Conservation (phyloP, 2,113 vertebrate genomes). For the Mobula birostris region DNA sequence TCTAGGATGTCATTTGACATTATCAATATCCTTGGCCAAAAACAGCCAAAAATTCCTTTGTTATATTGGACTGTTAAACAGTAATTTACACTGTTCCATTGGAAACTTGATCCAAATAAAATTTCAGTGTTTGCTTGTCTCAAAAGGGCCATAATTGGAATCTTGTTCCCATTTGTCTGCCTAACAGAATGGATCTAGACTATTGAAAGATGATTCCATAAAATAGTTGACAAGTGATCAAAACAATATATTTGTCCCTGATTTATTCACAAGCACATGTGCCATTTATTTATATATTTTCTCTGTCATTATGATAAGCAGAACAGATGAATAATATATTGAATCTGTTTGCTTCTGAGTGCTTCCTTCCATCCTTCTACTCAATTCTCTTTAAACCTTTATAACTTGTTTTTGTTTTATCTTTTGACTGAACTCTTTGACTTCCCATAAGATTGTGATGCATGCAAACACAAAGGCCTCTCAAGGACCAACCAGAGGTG, state of each 20-base stretch:
- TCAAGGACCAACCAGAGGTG: too few species aligned
- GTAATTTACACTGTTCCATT: background rate
- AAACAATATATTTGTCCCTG: background rate
- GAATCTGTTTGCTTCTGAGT: background rate
- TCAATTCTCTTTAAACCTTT: background rate
- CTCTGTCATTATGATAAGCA: background rate
- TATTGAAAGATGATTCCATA: background rate
- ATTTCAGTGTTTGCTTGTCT: background rate
- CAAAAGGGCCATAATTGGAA: background rate
- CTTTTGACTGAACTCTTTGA: background rate
- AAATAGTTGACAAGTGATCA: background rate
- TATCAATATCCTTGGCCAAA: background rate
- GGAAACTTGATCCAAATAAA: background rate
- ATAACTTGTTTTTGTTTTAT: background rate
- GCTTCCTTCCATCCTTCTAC: background rate
- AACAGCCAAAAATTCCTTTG: background rate
- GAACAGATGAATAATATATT: background rate
- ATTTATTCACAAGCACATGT: background rate
- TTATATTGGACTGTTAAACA: background rate
- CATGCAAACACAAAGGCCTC: too few species aligned
- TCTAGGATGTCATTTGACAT: background rate
- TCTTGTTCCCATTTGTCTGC: background rate
- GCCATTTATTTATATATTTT: background rate
- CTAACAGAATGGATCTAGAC: background rate
- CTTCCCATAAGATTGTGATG: too few species aligned